A percentile compares a stretch with the other conserved stretches of the same genome.
Evolutionary conservation across 2,797 vertebrate species (phyloP).

Genomic region (Notamacropus eugenii): DNA sequence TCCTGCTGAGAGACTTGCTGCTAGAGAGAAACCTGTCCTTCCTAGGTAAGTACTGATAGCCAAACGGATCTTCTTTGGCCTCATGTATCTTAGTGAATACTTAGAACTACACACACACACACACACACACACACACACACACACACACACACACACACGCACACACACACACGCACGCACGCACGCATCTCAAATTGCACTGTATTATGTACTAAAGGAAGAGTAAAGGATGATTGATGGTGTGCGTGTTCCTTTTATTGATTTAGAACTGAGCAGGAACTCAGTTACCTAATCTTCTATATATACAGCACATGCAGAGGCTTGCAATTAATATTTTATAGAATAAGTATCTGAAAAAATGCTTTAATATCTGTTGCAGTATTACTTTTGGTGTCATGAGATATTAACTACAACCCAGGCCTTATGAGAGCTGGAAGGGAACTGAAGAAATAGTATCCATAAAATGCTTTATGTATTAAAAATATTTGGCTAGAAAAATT

Average conservation of each 20-base stretch:
- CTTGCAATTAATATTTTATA: conserved; percentile 92
- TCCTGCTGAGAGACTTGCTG: conserved; percentile 94
- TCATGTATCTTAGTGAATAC: conserved; percentile 44
- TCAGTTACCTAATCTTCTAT: conserved; percentile 87
- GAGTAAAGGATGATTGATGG: conserved; percentile 86
- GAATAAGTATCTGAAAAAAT: conserved; percentile 90
- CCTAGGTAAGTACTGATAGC: conserved; percentile 90
- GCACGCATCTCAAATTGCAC: conserved; percentile 38
- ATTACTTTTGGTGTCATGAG: conserved; percentile 87
- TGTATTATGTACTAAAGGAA: conserved; percentile 79
- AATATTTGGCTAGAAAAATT: conserved; percentile 72
- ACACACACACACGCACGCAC: neutral
- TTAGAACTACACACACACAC: conserved; percentile 10
- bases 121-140: neutral
- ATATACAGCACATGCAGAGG: conserved; percentile 84
- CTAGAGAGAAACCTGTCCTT: conserved; percentile 94
- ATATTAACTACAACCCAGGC: conserved; percentile 85
- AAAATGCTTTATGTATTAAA: conserved; percentile 83
- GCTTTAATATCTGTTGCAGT: conserved; percentile 88
- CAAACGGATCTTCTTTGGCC: conserved; percentile 49
- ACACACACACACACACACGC: neutral
- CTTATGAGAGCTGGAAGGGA: conserved; percentile 83
- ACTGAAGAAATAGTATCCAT: conserved; percentile 82
- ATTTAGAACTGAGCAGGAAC: conserved; percentile 88
- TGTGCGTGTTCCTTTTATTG: conserved; percentile 88